Evolutionary conservation across 1,140 invertebrate species (phyloP), one percentile per base, ranked within the genome.

Genomic region (Drosophila bipectinata): DNA sequence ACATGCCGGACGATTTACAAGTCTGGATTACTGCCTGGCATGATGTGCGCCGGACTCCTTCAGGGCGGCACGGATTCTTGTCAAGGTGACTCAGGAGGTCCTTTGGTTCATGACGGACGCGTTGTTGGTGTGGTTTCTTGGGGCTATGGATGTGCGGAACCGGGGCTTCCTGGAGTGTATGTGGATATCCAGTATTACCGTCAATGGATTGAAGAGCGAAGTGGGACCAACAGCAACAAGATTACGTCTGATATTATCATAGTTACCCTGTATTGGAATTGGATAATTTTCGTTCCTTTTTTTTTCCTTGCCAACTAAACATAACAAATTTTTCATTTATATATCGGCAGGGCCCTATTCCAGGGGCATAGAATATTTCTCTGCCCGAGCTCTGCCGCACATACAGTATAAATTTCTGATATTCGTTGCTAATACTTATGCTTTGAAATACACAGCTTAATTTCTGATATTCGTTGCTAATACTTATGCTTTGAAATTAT

Each of bases 61-160:
- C 53, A 68, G 34, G 91, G 89, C 26, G 90, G 89, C 30, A 91
- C 87, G 2, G 91, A 92, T 28, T 89, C 91, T 5, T 91, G 90
- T 39, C 90, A 91, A 51, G 90, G 93, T 73, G 94, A 95, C 74
- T 94, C 94, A 14, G 94, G 94, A 1, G 94, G 94, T 5, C 94
- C 94, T 3, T 76, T 95, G 67, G 84, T 93, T 4, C 92, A 92
- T 71, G 75, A 92, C 45, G 92, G 92, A 0, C 91, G 92, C 26
- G 90, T 96, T 34, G 93, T 94, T 52, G 96, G 96, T 4, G 90
- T 96, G 8, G 94, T 95, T 0, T 96, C 95, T 8, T 96, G 95
- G 95, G 96, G 96, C 18, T 93, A 93, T 58, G 94, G 94, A 4
- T 97, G 96, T 78, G 96, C 94, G 1, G 90, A 93, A 49, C 92